phyloP scores from a whole-genome alignment of 2,888 invertebrate species.

The Gonocerus acuteangulatus region DNA sequence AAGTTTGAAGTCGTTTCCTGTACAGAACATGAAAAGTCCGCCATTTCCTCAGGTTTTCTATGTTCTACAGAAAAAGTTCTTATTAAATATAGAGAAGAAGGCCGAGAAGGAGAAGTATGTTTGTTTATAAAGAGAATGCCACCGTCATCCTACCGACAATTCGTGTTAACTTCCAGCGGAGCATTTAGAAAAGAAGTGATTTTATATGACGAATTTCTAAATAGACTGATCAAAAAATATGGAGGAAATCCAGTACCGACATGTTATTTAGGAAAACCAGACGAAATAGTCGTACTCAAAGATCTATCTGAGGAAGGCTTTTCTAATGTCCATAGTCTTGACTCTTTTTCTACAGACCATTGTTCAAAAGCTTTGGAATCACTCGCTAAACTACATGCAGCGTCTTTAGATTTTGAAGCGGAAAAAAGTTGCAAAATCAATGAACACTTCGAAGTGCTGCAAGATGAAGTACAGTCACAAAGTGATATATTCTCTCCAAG shows the following conservation, averaged over 20 bases:
- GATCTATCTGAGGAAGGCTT: conserved; percentile 22
- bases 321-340: not conserved
- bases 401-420: conserved; percentile 17
- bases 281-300: conserved; percentile 21
- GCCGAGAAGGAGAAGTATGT: not conserved
- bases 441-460: conserved; percentile 4
- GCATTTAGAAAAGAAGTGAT: conserved; percentile 27
- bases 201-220: conserved; percentile 22
- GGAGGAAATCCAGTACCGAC: not conserved
- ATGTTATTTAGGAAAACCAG: conserved; percentile 2
- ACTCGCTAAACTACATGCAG: conserved; percentile 22
- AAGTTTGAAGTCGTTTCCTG: conserved; percentile 13
- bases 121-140: conserved; percentile 4
- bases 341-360: conserved; percentile 13
- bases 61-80: not conserved
- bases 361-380: conserved; percentile 7
- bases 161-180: not conserved
- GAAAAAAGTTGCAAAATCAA: not conserved
- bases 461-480: conserved; percentile 19
- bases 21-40: not conserved
- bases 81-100: conserved; percentile 1
- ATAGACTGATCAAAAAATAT: conserved; percentile 12
- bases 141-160: not conserved
- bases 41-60: conserved; percentile 1
- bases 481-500: conserved; percentile 1